Evolutionary conservation across 2,888 invertebrate species (phyloP).

Genomic region (Chalcosyrphus nemorum): DNA sequence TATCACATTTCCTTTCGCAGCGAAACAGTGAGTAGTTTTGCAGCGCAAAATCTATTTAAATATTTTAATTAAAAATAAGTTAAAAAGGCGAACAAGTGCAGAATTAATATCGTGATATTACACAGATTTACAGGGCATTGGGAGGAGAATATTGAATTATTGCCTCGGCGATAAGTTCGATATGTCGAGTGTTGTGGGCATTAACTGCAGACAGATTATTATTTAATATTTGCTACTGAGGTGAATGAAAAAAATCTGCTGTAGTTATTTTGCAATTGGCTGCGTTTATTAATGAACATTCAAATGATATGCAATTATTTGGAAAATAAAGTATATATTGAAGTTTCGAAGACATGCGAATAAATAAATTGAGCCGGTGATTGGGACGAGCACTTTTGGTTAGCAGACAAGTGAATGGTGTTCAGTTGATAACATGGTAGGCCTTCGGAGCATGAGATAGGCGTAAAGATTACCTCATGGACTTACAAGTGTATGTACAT

Average conservation of each 20-base stretch:
- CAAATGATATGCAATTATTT: constrained; percentile 27
- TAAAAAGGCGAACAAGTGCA: constrained; percentile 19
- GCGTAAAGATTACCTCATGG: not conserved
- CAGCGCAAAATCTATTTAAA: constrained; percentile 37
- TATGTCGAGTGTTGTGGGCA: not conserved
- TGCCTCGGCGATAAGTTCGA: constrained; percentile 19
- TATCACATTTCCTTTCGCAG: constrained; percentile 34
- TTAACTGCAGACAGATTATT: constrained; percentile 24
- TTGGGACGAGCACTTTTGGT: not conserved
- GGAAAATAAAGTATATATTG: not conserved
- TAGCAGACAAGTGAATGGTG: not conserved
- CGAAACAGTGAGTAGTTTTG: constrained; percentile 13
- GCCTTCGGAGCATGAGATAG: not conserved
- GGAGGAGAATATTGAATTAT: constrained; percentile 33
- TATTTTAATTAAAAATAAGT: constrained; percentile 66
- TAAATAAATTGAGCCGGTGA: not conserved
- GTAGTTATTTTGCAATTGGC: constrained; percentile 16
- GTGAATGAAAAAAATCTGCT: constrained; percentile 12
- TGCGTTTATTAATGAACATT: not conserved
- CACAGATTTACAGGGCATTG: constrained; percentile 32
- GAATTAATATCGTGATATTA: constrained; percentile 33
- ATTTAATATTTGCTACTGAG: constrained; percentile 25
- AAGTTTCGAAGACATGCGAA: not conserved
- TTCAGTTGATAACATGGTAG: not conserved
- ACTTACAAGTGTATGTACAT: not conserved